Evolutionary conservation across 2,113 vertebrate species (phyloP).

Genomic region (Rhea pennata): DNA sequence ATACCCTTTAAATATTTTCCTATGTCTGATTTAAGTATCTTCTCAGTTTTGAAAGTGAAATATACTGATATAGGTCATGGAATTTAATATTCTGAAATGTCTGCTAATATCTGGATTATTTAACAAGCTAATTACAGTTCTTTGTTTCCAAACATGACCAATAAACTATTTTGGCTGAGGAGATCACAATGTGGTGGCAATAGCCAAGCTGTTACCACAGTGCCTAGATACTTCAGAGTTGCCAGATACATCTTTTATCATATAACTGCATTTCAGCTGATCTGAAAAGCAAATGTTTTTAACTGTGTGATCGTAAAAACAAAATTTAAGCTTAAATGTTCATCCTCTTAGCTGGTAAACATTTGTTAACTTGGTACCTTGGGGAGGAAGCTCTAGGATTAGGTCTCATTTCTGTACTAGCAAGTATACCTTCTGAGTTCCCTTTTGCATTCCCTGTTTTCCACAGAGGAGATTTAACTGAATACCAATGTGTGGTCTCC

Average conservation of each 20-base stretch:
- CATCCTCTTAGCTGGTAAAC: background rate
- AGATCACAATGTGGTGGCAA: conserved; percentile 35
- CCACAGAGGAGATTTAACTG: background rate
- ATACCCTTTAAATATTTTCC: background rate
- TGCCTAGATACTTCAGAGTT: background rate
- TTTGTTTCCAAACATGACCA: conserved; percentile 55
- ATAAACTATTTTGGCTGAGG: conserved; percentile 14
- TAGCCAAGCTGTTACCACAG: conserved; percentile 42
- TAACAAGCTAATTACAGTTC: conserved; percentile 48
- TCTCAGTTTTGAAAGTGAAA: background rate
- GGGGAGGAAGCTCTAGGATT: background rate
- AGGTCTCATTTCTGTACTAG: background rate
- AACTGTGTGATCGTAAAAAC: background rate
- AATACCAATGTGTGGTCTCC: background rate
- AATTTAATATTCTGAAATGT: conserved; percentile 15
- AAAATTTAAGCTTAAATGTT: background rate
- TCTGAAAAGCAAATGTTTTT: background rate
- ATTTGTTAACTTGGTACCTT: background rate
- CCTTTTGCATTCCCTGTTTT: background rate
- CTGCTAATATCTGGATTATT: conserved; percentile 45
- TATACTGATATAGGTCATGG: background rate
- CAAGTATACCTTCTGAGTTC: background rate
- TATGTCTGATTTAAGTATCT: background rate
- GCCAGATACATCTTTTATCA: background rate
- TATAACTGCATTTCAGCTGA: conserved; percentile 21